Conservation (phyloP, 2,888 invertebrate genomes). For the Athalia rosae region DNA sequence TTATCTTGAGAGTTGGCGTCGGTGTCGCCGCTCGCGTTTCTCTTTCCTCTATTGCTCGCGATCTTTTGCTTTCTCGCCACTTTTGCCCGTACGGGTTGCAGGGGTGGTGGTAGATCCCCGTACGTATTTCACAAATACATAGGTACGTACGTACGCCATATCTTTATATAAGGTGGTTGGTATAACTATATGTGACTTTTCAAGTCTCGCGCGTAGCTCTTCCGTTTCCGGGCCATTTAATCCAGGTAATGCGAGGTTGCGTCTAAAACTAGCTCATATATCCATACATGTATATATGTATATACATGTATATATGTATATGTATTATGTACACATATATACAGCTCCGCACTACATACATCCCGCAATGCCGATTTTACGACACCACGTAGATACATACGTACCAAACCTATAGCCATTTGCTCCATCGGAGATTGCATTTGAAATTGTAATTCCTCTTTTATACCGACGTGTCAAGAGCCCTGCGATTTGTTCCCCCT, state of each 20-base stretch:
- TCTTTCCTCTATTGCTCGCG: no score
- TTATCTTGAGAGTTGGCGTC: neutral
- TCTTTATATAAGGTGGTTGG: no score
- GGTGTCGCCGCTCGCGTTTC: no score
- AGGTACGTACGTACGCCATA: no score
- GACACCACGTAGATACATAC: neutral
- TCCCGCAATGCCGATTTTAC: neutral
- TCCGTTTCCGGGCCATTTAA: conserved; percentile 2
- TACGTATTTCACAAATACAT: no score
- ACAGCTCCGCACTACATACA: neutral
- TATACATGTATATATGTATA: neutral
- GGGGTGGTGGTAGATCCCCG: no score
- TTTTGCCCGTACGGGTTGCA: no score
- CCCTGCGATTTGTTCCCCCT: no score
- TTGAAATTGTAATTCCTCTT: neutral
- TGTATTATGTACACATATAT: neutral
- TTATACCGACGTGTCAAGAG: no score
- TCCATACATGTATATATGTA: neutral
- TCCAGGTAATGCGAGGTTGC: neutral
- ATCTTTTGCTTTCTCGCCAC: no score
- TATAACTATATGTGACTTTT: neutral
- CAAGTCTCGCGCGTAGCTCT: neutral
- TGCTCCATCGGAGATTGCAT: neutral
- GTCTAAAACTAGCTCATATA: neutral
- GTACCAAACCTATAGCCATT: no score